Percentiles rank a stretch among this genome's conserved stretches.
Conservation (phyloP, 2,113 vertebrate species). For the Pseudolaguvia tuberculata region DNA sequence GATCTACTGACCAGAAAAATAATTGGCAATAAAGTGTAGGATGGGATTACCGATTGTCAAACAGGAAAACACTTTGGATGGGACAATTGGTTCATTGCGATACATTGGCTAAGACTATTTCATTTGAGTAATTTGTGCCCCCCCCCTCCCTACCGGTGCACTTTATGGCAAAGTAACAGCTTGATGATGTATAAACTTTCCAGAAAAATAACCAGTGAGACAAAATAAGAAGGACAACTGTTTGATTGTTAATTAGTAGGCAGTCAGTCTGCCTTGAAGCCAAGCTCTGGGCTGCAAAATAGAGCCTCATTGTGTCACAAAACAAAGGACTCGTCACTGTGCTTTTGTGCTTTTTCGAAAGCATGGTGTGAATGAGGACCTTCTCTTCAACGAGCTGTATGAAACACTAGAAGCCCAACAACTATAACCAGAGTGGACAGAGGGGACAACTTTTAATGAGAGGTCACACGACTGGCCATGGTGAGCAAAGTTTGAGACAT, state of each 20-base stretch:
- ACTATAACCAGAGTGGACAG: slow-evolving; percentile 37
- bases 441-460: slow-evolving; percentile 14
- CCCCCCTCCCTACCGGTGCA: neutral
- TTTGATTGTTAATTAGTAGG: slow-evolving; percentile 65
- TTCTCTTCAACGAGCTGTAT: slow-evolving; percentile 38
- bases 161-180: neutral
- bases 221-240: slow-evolving; percentile 58
- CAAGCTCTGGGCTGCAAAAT: slow-evolving; percentile 55
- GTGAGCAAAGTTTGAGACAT: slow-evolving; percentile 9
- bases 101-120: too few relatives aligned
- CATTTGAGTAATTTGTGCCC: too few relatives aligned
- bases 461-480: neutral
- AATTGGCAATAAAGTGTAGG: too few relatives aligned
- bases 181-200: neutral
- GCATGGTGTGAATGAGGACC: slow-evolving; percentile 12
- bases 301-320: slow-evolving; percentile 61
- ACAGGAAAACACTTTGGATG: neutral
- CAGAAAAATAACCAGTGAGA: neutral
- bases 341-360: slow-evolving; percentile 28
- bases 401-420: slow-evolving; percentile 23
- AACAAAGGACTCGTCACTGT: slow-evolving; percentile 59
- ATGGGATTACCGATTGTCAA: neutral
- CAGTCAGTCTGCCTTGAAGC: slow-evolving; percentile 56
- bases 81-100: neutral
- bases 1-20: too few relatives aligned